Conservation (phyloP, 2,113 vertebrate genomes). For the Brienomyrus brachyistius region DNA sequence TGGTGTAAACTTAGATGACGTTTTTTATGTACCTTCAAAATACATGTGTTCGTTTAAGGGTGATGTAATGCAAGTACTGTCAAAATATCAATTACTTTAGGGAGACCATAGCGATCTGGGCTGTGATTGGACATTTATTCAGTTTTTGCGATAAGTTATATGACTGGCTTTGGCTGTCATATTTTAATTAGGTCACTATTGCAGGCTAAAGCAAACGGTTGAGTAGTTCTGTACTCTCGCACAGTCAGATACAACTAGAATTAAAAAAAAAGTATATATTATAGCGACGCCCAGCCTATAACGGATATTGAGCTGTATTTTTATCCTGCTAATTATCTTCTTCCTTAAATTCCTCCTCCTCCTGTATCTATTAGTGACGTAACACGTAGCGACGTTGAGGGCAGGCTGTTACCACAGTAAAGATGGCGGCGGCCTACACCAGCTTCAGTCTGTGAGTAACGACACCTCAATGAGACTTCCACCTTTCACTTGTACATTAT, state of each 20-base stretch:
- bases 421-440: constrained; percentile 4
- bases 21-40: not conserved
- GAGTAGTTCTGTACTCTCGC: not conserved
- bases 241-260: not conserved
- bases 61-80: not conserved
- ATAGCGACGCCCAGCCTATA: not conserved
- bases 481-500: not conserved
- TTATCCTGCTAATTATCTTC: not conserved
- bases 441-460: constrained; percentile 5
- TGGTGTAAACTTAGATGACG: not conserved
- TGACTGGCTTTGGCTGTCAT: not conserved
- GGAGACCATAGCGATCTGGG: not conserved
- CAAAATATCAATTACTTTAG: not conserved
- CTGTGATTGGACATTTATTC: not conserved
- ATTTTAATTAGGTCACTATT: not conserved
- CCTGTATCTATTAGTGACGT: not conserved
- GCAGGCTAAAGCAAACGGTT: not conserved
- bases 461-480: not conserved
- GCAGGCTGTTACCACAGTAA: not conserved
- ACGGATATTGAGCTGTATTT: not conserved
- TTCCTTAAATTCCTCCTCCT: not conserved
- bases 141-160: not conserved
- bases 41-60: not conserved
- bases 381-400: not conserved
- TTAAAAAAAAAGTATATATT: not conserved